Base-by-base conservation (phyloP, 2,113 vertebrate species). In the Oryzias curvinotus region DNA sequence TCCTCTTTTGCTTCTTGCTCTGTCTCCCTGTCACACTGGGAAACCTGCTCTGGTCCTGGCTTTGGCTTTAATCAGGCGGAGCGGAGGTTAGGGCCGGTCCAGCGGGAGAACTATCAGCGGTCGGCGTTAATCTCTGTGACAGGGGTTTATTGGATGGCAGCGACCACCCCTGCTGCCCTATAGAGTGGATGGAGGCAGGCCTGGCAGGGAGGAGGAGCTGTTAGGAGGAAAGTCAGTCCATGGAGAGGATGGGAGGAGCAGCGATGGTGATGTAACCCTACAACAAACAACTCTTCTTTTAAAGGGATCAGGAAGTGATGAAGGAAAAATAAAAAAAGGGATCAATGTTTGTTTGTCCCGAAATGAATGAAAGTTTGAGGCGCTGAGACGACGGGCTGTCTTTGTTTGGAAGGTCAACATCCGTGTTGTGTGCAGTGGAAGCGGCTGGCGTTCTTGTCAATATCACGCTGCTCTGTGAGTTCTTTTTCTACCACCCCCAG, bases 91-190 rank as follows among this genome's bases (percentile, higher is more conserved):
- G 26, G 74, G 59, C 80, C 56, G n/a, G 62, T 78, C 55, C 4
- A 15, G 64, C 68, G 65, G 67, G 73, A 63, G 71, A 25, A 56
- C 74, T 57, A 60, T 81, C 74, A 67, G 65, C 73, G 64, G 67
- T 47, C 7, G 81, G 58, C 58, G 76, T 81, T 83, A 80, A 88
- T 88, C 81, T 80, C 62, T 71, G 67, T 85, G 82, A 88, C 82
- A 83, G 79, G 57, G 69, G 62, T 30, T 85, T 76, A 87, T 84
- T 78, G 73, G 74, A 74, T 65, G 77, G 72, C 77, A 69, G 65
- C 45, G 65, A 55, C 80, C 70, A 78, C 75, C 83, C 78, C 84
- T 69, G 85, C 84, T 75, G 77, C 62, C 72, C 69, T n/a, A 8
- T 53, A 61, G 65, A 71, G 84, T 84, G 84, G 86, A 82, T 50